Base-by-base conservation (phyloP, 37 sponge, comb jelly and placozoan species). In the Ianthella basta region DNA sequence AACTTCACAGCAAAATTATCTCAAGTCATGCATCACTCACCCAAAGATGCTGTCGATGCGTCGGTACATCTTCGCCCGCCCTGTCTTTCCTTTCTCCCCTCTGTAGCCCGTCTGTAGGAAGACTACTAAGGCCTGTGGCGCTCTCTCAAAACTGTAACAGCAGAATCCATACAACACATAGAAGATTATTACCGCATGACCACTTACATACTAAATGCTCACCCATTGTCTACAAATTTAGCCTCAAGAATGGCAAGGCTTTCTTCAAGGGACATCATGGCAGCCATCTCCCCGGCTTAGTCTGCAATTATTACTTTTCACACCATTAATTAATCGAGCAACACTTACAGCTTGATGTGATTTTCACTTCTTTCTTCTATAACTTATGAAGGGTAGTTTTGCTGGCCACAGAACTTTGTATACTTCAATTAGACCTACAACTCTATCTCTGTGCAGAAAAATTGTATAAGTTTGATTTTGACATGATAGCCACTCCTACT, bases 151-250 rank as follows among this genome's bases (percentile, higher is more conserved):
- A 61, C 24, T 61, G 10, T 61, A 57, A 18, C 15, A 57, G 18
- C 15, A 18, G 18, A 57, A 15, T 15, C 18, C 18, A 20, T 20
- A 20, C 59, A 18, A 57, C 18, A 20, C 15, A 15, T 20, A 57
- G 15, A 57, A 57, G 59, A 20, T 57, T 57, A 57, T 18, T 20
- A 18, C 18, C 15, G 15, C 15, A 20, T 20, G 18, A 57, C 15
- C 59, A 15, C 15, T 15, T 57, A 18, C 59, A 18, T 15, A 57
- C 18, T 18, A 57, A 15, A 57, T 18, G 59, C 59, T 57, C 18
- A 57, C 59, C 59, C 59, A 57, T 57, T 57, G 59, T 57, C 59
- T 57, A 57, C 59, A 18, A 57, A 57, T 20, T 57, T 57, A 57
- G 59, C 59, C 15, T 57, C 18, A 57, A 57, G 59, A 57, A 57